Conservation (phyloP, 2,888 invertebrate species). For the Cerceris rybyensis region DNA sequence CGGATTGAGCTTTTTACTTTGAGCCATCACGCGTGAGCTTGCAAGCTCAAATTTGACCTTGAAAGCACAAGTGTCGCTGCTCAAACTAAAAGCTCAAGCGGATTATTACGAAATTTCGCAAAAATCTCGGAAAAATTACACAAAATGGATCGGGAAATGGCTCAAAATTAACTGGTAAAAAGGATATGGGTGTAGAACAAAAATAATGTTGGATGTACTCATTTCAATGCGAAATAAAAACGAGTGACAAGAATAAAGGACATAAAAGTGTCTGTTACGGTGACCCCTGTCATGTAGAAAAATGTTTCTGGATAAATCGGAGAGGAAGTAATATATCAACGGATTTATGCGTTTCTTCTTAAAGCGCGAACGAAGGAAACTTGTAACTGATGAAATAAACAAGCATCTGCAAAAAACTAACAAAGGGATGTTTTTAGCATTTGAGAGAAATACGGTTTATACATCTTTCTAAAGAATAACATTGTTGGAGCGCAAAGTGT, state of each 20-base stretch:
- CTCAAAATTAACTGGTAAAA: no score
- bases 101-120: no score
- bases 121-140: no score
- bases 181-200: neutral
- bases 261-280: neutral
- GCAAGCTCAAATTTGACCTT: no score
- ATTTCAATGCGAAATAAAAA: neutral
- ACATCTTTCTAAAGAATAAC: neutral
- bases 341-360: slow-evolving; percentile 15
- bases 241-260: neutral
- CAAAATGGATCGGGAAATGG: no score
- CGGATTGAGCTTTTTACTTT: no score
- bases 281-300: slow-evolving; percentile 9
- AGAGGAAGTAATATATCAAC: slow-evolving; percentile 18
- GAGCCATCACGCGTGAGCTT: no score
- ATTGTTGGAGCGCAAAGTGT: neutral
- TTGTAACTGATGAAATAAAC: neutral
- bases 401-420: neutral
- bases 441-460: neutral
- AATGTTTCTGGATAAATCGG: slow-evolving; percentile 25
- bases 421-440: neutral
- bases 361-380: neutral
- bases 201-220: neutral
- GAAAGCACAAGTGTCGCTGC: no score
- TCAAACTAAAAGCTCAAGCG: no score